These are phyloP conservation scores for Halictus rubicundus DNA, from an alignment of 1,140 invertebrate species.

Conservation along the genomic window DNA sequence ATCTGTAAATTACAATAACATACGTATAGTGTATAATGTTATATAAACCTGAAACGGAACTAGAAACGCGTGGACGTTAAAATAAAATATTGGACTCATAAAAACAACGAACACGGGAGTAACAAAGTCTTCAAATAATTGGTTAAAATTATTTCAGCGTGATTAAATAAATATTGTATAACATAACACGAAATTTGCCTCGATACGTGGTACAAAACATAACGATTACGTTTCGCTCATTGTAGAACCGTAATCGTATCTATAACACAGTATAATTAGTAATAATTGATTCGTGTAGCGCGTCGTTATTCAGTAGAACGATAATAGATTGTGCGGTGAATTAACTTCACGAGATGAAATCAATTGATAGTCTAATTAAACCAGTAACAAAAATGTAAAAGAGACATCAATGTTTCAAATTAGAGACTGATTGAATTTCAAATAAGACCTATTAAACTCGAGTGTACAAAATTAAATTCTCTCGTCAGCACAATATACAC, in stretches of 20 bases:
- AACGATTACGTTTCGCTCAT: no score
- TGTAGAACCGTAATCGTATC: neutral
- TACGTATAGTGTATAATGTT: neutral
- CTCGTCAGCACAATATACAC: no score
- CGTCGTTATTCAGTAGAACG: constrained; percentile 32
- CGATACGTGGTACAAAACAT: no score
- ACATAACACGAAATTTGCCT: no score
- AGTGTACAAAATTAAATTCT: constrained; percentile 32
- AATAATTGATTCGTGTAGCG: constrained; percentile 27
- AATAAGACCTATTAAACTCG: neutral
- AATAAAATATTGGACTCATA: neutral
- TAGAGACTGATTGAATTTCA: neutral
- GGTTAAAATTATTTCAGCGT: no score
- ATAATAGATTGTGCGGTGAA: constrained; percentile 35
- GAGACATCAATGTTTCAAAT: neutral
- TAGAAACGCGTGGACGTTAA: constrained; percentile 6
- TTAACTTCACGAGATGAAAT: neutral
- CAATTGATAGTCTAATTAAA: neutral
- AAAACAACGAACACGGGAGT: neutral
- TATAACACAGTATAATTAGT: constrained; percentile 7
- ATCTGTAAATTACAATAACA: constrained; percentile 48
- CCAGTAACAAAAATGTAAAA: neutral
- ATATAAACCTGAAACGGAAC: neutral
- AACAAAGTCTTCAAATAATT: neutral
- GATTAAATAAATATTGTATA: no score